These are phyloP conservation scores for Nymphicus hollandicus DNA, from an alignment of 2,113 vertebrate species.

Conservation along the genomic window DNA sequence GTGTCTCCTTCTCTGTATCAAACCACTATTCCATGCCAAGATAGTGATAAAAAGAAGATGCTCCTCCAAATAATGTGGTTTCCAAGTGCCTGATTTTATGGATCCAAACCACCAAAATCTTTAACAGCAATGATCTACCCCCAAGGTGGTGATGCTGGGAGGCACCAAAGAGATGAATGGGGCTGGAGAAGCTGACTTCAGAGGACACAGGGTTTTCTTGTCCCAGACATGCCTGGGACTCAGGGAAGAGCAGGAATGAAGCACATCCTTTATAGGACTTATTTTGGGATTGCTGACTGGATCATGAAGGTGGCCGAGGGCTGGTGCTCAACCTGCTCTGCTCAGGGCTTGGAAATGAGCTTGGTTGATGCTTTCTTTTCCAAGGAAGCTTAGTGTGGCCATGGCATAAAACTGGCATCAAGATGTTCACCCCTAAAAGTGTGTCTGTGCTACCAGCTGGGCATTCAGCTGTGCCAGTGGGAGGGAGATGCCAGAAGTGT, in stretches of 20 bases:
- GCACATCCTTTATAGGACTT: neutral
- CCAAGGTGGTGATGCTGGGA: neutral
- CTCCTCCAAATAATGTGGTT: neutral
- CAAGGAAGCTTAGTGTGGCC: fast-evolving
- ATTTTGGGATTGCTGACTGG: neutral
- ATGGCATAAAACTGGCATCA: neutral
- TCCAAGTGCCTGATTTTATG: neutral
- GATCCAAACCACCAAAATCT: neutral
- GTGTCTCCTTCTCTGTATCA: fast-evolving
- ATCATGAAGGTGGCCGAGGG: neutral
- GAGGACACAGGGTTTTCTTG: neutral
- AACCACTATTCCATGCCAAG: neutral
- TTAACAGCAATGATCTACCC: neutral
- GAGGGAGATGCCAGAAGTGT: fast-evolving
- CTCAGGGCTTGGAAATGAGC: neutral
- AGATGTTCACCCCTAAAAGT: neutral
- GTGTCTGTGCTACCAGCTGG: fast-evolving
- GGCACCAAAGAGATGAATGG: neutral
- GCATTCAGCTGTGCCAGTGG: fast-evolving
- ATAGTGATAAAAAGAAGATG: neutral
- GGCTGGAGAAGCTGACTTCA: neutral
- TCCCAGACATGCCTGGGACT: neutral
- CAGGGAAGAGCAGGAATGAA: neutral
- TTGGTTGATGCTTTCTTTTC: neutral
- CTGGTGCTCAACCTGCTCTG: neutral